Evolutionary conservation across 2,888 invertebrate genomes (phyloP), one percentile per base, ranked within the genome.

Genomic region (Vannuccia rotundouncinata): DNA sequence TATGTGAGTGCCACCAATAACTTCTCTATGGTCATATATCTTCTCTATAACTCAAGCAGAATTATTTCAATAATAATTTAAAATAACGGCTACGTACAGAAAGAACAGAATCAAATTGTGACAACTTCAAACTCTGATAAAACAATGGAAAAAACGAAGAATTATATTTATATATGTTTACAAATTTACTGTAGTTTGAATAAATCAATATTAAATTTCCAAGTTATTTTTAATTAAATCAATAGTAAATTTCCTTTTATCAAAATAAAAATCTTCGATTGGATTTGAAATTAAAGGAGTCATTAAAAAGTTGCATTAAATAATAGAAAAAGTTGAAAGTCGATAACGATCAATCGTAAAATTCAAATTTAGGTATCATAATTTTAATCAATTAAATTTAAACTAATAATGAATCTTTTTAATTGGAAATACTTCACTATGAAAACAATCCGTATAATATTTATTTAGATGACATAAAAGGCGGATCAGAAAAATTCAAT

Each of bases 131-230:
- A 66, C 66, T 66, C 66, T 13, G 66, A 66, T 2, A 66, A 66
- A 66, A 5, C 66, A 66, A 66, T 66, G 66, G 66, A 66, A 66
- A 66, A 66, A 66, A 2, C 66, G 66, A 66, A 22, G 10, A 13
- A 27, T 22, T 66, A 66, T n/a, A 22, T 66, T 27, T 66, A 22
- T 66, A 66, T 2, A 66, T 66, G 66, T 66, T 66, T n/a, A 66
- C 25, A 5, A 66, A 66, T 66, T 66, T 66, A 66, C 66, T 66
- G 5, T 66, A 66, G 25, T n/a, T n/a, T 66, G 66, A 66, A 2
- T 66, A 66, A 66, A 66, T 66, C 66, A 66, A 66, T 22, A 66
- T 66, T 66, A 66, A 66, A 66, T 66, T 66, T 66, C 66, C 66
- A 17, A 27, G 13, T 17, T 17, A 27, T 5, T 66, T n/a, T 66